Base-by-base conservation (phyloP, 2,797 vertebrate species). In the Valencia hispanica region DNA sequence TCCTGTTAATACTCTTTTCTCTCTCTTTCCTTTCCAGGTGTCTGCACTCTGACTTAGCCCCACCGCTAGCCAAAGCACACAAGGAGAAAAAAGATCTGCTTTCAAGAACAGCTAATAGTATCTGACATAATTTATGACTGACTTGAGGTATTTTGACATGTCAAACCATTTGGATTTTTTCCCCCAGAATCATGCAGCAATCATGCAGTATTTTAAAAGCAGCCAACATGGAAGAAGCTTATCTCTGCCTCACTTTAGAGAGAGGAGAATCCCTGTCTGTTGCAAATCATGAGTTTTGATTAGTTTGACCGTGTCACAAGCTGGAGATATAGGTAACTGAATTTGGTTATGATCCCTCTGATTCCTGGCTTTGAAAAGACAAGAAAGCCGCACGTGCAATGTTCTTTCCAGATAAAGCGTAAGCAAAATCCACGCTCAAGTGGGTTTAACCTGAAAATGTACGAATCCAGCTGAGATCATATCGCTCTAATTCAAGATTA, bases 81-180 rank as follows among this genome's bases (percentile, higher is more conserved):
- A 85, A 14, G 41, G 51, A 80, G 51, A 65, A 84, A 84, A 86
- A 75, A 50, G 77, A 88, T 87, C 81, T 77, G 77, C 88, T 86
- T 84, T 79, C 73, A 63, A 36, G 39, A 85, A 87, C 79, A 77
- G 59, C 78, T 91, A 92, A 94, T 93, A 86, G 88, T 89, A 91
- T 87, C 84, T 89, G 91, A 93, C 91, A 93, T 93, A 85, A 85
- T 88, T 87, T 89, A 91, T 57, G 80, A 82, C 78, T 80, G 85
- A 88, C 88, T 87, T 73, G 78, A 82, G 80, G 82, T 82, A 79
- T 89, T 65, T 76, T 90, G 84, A 89, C 89, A 85, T 79, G 72
- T 89, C 82, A 36, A 61, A 8, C 70, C 73, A 25, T 39, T 70
- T 61, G 69, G 77, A 72, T 72, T 39, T 41, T 7, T 17, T 0